Percentiles rank a stretch among this genome's conserved stretches.
phyloP scores from a whole-genome alignment of 92 coral and sea anemone species.

The Actinostola sp. region DNA sequence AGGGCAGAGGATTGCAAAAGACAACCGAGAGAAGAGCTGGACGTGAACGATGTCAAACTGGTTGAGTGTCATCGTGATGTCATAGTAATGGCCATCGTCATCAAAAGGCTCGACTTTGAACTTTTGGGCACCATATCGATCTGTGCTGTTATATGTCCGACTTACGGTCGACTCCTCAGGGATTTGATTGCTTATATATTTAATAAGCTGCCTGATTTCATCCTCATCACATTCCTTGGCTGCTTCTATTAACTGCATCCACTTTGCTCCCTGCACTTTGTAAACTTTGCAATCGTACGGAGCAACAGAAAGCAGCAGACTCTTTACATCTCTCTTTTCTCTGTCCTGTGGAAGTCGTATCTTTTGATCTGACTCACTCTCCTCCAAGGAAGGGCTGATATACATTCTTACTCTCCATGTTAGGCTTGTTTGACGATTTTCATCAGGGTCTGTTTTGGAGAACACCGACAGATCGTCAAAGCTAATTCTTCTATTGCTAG shows the following conservation, averaged over 20 bases:
- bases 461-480: conserved; percentile 66
- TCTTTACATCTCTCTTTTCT: neutral
- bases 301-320: neutral
- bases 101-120: neutral
- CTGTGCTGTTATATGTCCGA: neutral
- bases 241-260: conserved; percentile 44
- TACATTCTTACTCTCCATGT: conserved; percentile 74
- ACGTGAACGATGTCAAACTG: conserved; percentile 65
- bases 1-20: conserved; percentile 67
- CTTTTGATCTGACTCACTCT: neutral
- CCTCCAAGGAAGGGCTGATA: conserved; percentile 19
- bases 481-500: conserved; percentile 45
- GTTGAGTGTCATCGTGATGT: conserved; percentile 43
- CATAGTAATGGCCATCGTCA: conserved; percentile 60
- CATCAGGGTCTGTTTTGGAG: conserved; percentile 20
- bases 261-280: conserved; percentile 17
- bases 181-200: neutral
- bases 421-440: conserved; percentile 19
- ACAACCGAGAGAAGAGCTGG: conserved; percentile 67
- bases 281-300: neutral
- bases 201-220: neutral
- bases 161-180: neutral
- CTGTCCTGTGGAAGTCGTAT: neutral
- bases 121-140: neutral
- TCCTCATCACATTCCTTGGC: conserved; percentile 1